A percentile compares a stretch with the other conserved stretches of the same genome.
Evolutionary conservation across 2,797 vertebrate species (phyloP).

Genomic region (Odontamblyopus rebecca): DNA sequence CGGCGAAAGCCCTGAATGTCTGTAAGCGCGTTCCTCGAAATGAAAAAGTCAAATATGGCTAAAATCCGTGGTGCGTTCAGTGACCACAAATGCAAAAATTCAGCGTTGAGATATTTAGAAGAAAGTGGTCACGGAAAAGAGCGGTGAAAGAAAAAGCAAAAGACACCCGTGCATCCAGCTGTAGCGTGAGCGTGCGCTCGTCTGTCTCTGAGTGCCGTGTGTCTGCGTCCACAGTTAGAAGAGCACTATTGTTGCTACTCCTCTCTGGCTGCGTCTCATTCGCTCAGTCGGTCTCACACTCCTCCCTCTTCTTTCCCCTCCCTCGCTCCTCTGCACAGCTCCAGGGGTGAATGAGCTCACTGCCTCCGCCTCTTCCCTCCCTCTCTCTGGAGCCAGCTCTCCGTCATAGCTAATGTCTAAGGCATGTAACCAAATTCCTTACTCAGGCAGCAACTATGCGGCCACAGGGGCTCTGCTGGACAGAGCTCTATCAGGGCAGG

Average conservation of each 20-base stretch:
- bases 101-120: slow-evolving; percentile 39
- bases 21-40: slow-evolving; percentile 36
- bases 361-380: slow-evolving; percentile 62
- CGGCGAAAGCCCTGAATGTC: slow-evolving; percentile 47
- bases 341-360: slow-evolving; percentile 84
- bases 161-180: slow-evolving; percentile 34
- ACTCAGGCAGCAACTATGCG: slow-evolving; percentile 90
- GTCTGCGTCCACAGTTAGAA: slow-evolving; percentile 74
- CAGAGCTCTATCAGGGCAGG: slow-evolving; percentile 49
- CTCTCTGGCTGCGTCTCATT: slow-evolving; percentile 64
- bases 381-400: slow-evolving; percentile 75
- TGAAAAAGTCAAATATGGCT: slow-evolving; percentile 31
- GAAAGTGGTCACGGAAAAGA: slow-evolving; percentile 28
- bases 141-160: slow-evolving; percentile 21
- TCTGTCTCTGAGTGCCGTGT: slow-evolving; percentile 64
- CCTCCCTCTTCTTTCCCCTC: slow-evolving; percentile 62
- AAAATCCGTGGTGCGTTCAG: slow-evolving; percentile 37
- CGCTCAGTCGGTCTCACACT: slow-evolving; percentile 54
- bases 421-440: slow-evolving; percentile 94
- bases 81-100: slow-evolving; percentile 59
- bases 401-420: slow-evolving; percentile 89
- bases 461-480: slow-evolving; percentile 74
- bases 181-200: slow-evolving; percentile 58
- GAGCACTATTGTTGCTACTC: slow-evolving; percentile 81
- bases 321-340: slow-evolving; percentile 62